Evolutionary conservation across 1,140 invertebrate species (phyloP), one percentile per base, ranked within the genome.

Genomic region (Drosophila bocqueti): DNA sequence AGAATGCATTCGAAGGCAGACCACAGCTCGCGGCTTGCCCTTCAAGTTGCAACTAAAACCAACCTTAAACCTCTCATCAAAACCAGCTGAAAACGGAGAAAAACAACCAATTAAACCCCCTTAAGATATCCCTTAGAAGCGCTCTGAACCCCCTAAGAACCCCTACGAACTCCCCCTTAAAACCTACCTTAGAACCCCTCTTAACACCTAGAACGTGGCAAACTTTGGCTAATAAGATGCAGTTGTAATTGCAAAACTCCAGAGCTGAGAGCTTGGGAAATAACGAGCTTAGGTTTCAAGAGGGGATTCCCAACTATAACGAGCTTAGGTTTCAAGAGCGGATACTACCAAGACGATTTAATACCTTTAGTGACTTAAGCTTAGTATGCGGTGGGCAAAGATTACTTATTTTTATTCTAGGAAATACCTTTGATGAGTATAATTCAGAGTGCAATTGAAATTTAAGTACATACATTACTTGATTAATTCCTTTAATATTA

Each of bases 191-290:
- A 16, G 15, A 24, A 8, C 7, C 13, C 29, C 3, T 6, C 47
- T n/a, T 49, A 49, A 15, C 43, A 31, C 38, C 60, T 34, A 29
- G 3, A 24, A 54, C 42, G 36, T 49, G 31, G 45, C 58, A 60
- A 78, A 78, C 55, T 78, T 78, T 42, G 29, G 66, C 66, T 87
- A 89, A 85, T 82, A 76, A 86, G 79, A 50, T 76, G 79, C 79
- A 79, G 50, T 79, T 86, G 54, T 82, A 86, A 87, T 87, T 89
- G 84, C 64, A 72, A 71, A 80, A 71, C 82, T 69, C 77, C 64
- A 42, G 68, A 38, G 60, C 40, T 59, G 29, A 49, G n/a, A 65
- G 24, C 45, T 38, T 3, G 10, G 9, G 18, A 31, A 45, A 42
- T 34, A 49, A 60, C 24, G 42, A 66, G 52, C 31, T 42, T 26